These are phyloP conservation scores for Sarotherodon lohbergeri DNA, from an alignment of 2,113 vertebrate genomes.

Conservation along the genomic window DNA sequence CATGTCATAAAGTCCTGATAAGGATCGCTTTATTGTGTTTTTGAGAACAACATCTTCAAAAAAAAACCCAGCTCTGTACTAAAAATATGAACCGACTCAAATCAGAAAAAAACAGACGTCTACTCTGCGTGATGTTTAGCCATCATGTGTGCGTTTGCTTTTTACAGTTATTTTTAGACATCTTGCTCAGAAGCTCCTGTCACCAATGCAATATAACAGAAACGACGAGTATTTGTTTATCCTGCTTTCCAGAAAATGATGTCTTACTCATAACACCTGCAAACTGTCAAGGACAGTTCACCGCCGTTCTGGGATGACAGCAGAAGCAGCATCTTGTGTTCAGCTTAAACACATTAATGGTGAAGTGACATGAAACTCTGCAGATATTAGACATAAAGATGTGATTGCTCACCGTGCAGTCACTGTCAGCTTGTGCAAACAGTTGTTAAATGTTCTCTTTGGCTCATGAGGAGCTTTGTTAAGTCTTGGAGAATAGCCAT, in stretches of 20 bases:
- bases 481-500: background rate
- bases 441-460: background rate
- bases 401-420: background rate
- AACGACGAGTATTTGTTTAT: background rate
- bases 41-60: background rate
- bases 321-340: background rate
- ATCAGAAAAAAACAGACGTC: background rate
- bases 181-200: background rate
- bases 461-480: background rate
- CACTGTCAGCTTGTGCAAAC: background rate
- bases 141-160: background rate
- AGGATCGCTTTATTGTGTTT: slow-evolving; percentile 35
- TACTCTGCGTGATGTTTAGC: background rate
- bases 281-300: background rate
- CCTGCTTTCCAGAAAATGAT: background rate
- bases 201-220: background rate
- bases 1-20: slow-evolving; percentile 31
- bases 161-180: background rate
- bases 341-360: background rate
- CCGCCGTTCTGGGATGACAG: background rate
- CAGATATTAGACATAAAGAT: background rate
- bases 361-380: background rate
- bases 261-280: background rate
- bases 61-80: background rate
- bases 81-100: background rate